A percentile compares a stretch with the other conserved stretches of the same genome.
phyloP scores from a whole-genome alignment of 1,140 invertebrate species.

The Aphelenchoides besseyi region DNA sequence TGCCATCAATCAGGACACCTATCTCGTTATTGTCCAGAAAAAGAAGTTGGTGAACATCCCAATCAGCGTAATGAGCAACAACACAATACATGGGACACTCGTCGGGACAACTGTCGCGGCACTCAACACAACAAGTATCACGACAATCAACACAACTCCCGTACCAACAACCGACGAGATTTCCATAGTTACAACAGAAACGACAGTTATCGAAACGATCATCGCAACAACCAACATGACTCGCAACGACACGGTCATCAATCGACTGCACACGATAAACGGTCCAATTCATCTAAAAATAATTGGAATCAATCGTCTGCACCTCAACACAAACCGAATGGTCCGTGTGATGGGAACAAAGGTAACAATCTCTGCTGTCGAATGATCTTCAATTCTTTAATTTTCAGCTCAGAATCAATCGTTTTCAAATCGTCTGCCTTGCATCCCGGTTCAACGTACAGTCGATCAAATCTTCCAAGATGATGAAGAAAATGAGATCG shows the following conservation, averaged over 20 bases:
- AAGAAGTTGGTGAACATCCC: no score
- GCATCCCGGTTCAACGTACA: slow-evolving; percentile 64
- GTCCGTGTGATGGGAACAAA: background rate
- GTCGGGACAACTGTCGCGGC: no score
- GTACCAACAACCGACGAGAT: no score
- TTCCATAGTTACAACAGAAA: no score
- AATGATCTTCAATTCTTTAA: slow-evolving; percentile 9
- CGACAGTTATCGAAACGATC: background rate
- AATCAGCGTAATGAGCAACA: no score
- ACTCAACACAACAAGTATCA: no score
- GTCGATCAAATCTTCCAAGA: slow-evolving; percentile 68
- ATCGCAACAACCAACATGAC: background rate
- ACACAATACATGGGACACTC: no score
- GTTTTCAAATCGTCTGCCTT: slow-evolving; percentile 3
- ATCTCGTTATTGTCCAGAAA: no score
- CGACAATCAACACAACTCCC: no score
- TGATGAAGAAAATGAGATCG: slow-evolving; percentile 74
- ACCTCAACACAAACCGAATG: background rate
- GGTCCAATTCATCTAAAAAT: background rate
- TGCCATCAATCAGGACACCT: no score
- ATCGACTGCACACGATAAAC: no score
- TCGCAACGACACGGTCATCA: background rate
- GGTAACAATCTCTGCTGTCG: slow-evolving; percentile 35
- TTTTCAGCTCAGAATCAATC: background rate
- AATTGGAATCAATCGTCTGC: background rate